phyloP scores from a whole-genome alignment of 2,113 vertebrate species.

The Hippoglossus stenolepis region DNA sequence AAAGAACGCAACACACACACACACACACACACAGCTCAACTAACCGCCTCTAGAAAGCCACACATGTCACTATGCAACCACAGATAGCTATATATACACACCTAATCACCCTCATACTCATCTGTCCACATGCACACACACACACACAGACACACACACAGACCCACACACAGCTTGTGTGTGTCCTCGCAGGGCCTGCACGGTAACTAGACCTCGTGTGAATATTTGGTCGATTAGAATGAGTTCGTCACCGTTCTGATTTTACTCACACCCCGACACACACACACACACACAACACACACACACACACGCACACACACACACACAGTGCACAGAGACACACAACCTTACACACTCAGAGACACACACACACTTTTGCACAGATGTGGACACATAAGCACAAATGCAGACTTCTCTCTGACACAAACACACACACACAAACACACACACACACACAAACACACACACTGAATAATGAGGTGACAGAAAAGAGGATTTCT shows the following conservation, averaged over 20 bases:
- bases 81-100: conserved; percentile 70
- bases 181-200: conserved; percentile 59
- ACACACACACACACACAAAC: conserved; percentile 18
- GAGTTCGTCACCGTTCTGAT: conserved; percentile 73
- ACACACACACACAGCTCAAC: conserved; percentile 34
- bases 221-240: conserved; percentile 75
- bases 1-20: conserved; percentile 49
- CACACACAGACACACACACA: conserved; percentile 14
- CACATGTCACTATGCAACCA: conserved; percentile 57
- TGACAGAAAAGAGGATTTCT: conserved; percentile 24
- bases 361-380: background rate
- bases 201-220: conserved; percentile 79
- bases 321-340: conserved; percentile 19
- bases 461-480: conserved; percentile 46
- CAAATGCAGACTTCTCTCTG: background rate
- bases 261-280: conserved; percentile 55
- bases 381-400: too few relatives aligned
- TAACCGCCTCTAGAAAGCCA: conserved; percentile 50
- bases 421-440: conserved; percentile 15
- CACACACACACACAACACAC: conserved; percentile 15
- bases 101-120: conserved; percentile 58
- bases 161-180: conserved; percentile 34
- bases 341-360: background rate
- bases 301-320: conserved; percentile 10
- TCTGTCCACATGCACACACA: conserved; percentile 46